Evolutionary conservation across 1,140 invertebrate species (phyloP).

Genomic region (Orchesella cincta): DNA sequence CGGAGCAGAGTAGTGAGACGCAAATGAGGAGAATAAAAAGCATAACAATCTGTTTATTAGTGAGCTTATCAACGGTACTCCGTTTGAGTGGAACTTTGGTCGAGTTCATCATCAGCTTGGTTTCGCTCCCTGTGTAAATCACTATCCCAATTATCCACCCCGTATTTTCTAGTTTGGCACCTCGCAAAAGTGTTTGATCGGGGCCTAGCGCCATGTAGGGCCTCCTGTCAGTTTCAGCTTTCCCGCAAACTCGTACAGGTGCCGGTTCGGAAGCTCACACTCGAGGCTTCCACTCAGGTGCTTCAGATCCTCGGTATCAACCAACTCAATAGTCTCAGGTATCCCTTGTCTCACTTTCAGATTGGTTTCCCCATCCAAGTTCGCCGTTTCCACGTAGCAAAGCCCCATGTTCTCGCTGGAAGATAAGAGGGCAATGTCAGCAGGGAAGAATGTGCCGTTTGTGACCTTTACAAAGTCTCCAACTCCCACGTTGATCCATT

Average conservation of each 20-base stretch:
- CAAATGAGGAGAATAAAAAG: slow-evolving; percentile 88
- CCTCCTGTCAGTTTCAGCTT: slow-evolving; percentile 75
- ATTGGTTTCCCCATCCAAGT: slow-evolving; percentile 99
- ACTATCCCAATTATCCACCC: slow-evolving; percentile 89
- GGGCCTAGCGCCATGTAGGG: slow-evolving; percentile 78
- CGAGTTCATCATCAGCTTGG: slow-evolving; percentile 95
- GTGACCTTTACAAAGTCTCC: slow-evolving; percentile 88
- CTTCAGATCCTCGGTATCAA: slow-evolving; percentile 72
- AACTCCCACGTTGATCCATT: slow-evolving; percentile 77
- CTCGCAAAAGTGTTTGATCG: slow-evolving; percentile 90
- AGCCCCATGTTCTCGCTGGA: slow-evolving; percentile 97
- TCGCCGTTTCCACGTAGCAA: slow-evolving; percentile 99
- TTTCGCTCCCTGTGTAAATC: slow-evolving; percentile 95
- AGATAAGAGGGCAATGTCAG: slow-evolving; percentile 84
- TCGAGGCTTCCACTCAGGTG: slow-evolving; percentile 79
- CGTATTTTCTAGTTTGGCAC: slow-evolving; percentile 94
- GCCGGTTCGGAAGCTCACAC: slow-evolving; percentile 93
- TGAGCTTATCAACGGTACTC: slow-evolving; percentile 89
- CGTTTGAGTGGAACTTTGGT: slow-evolving; percentile 85
- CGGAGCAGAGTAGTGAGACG: slow-evolving; percentile 84
- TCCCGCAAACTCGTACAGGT: slow-evolving; percentile 96
- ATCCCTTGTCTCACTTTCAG: slow-evolving; percentile 93
- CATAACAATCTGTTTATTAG: slow-evolving; percentile 87
- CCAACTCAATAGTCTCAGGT: slow-evolving; percentile 72
- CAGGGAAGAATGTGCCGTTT: slow-evolving; percentile 92